Evolutionary conservation across 2,797 vertebrate species (phyloP).

Genomic region (Bovichtus diacanthus): DNA sequence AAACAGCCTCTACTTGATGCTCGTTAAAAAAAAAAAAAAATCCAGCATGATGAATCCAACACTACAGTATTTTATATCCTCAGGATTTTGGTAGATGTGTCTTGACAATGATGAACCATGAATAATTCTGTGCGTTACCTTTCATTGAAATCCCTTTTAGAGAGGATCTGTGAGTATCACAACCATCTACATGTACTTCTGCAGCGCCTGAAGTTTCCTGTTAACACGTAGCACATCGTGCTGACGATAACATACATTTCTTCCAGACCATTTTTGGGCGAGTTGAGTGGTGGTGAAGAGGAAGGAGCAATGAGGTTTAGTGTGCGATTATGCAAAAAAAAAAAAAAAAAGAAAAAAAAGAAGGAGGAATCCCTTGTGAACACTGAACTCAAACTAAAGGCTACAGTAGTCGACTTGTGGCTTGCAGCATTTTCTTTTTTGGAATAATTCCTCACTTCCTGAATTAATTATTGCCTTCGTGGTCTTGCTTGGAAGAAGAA

Average conservation of each 20-base stretch:
- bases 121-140: slow-evolving; percentile 24
- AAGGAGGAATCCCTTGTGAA: slow-evolving; percentile 25
- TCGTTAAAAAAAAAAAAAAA: slow-evolving; percentile 5
- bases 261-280: slow-evolving; percentile 6
- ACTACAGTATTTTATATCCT: slow-evolving; percentile 37
- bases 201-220: slow-evolving; percentile 14
- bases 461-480: slow-evolving; percentile 57
- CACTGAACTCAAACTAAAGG: slow-evolving; percentile 48
- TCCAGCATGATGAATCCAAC: slow-evolving; percentile 1
- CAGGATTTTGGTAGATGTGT: slow-evolving; percentile 20
- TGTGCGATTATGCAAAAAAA: slow-evolving; percentile 35
- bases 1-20: slow-evolving; percentile 11
- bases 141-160: background rate
- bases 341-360: slow-evolving; percentile 1
- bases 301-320: slow-evolving; percentile 15
- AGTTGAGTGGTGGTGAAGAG: background rate
- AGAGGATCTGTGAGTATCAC: slow-evolving; percentile 20
- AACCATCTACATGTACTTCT: background rate
- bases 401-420: slow-evolving; percentile 30
- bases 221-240: slow-evolving; percentile 13
- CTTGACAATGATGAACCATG: slow-evolving; percentile 34
- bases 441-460: slow-evolving; percentile 63
- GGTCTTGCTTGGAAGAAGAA: background rate
- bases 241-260: slow-evolving; percentile 20
- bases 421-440: slow-evolving; percentile 47